A percentile compares a stretch with the other conserved stretches of the same genome.
These are phyloP conservation scores for Artibeus jamaicensis DNA, from an alignment of 2,797 vertebrate genomes.

Conservation along the genomic window DNA sequence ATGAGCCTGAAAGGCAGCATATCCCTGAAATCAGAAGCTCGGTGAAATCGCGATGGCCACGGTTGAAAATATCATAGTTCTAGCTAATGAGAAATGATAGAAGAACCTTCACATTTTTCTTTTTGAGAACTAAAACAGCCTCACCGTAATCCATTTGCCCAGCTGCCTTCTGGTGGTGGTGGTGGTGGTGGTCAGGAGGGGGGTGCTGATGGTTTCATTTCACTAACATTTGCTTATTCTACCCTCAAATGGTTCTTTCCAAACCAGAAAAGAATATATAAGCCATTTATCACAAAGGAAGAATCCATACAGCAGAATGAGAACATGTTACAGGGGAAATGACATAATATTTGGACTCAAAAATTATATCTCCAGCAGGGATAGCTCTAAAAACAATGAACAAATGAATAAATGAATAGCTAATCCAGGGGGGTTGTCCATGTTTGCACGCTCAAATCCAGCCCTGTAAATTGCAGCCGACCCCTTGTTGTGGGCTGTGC, in stretches of 20 bases:
- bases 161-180: constrained; percentile 40
- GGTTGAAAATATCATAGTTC: constrained; percentile 21
- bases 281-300: constrained; percentile 68
- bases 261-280: constrained; percentile 59
- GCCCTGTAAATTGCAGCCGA: not conserved
- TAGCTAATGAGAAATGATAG: constrained; percentile 10
- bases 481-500: not conserved
- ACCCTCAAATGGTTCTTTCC: constrained; percentile 67
- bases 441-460: constrained; percentile 56
- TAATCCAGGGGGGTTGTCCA: constrained; percentile 44
- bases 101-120: constrained; percentile 26
- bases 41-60: not conserved
- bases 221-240: constrained; percentile 59
- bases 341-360: constrained; percentile 72
- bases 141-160: not conserved
- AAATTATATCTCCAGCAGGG: constrained; percentile 65
- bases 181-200: not conserved
- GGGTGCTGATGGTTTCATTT: not conserved
- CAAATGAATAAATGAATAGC: constrained; percentile 57
- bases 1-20: not conserved
- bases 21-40: constrained; percentile 28
- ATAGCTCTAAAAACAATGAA: constrained; percentile 66
- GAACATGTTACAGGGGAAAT: constrained; percentile 68
- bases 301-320: constrained; percentile 66
- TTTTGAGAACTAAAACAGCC: constrained; percentile 19